Evolutionary conservation across 2,888 invertebrate species (phyloP).

Genomic region (Agrilus biguttatus): DNA sequence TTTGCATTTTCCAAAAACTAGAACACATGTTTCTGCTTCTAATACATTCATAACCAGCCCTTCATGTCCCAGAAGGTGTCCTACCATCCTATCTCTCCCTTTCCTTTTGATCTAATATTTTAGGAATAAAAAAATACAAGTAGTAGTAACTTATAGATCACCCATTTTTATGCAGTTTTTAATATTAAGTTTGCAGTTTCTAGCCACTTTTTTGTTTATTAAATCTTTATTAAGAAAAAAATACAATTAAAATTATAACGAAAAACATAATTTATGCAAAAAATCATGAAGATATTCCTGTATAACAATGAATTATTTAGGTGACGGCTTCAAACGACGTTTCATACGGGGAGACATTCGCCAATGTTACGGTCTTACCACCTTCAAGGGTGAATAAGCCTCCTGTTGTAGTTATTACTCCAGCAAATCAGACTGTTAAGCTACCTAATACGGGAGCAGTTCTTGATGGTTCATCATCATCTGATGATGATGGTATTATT

Average conservation of each 20-base stretch:
- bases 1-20: no score
- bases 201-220: constrained; percentile 1
- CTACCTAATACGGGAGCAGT: constrained; percentile 82
- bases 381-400: constrained; percentile 70
- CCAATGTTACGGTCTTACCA: constrained; percentile 81
- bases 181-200: no score
- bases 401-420: constrained; percentile 76
- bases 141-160: no score
- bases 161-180: no score
- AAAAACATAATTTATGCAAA: neutral
- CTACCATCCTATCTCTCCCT: no score
- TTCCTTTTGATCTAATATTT: no score
- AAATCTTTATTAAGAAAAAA: neutral
- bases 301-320: constrained; percentile 10
- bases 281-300: no score
- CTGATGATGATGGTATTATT: constrained; percentile 70
- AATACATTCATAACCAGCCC: no score
- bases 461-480: constrained; percentile 55
- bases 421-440: constrained; percentile 72
- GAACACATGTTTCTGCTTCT: no score
- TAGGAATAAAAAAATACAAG: no score
- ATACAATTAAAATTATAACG: neutral
- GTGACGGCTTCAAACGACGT: constrained; percentile 63
- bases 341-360: constrained; percentile 67
- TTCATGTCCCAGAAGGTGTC: no score